Evolutionary conservation across 2,888 invertebrate species (phyloP), one percentile per base, ranked within the genome.

Genomic region (Cryptocheilus praepositus): DNA sequence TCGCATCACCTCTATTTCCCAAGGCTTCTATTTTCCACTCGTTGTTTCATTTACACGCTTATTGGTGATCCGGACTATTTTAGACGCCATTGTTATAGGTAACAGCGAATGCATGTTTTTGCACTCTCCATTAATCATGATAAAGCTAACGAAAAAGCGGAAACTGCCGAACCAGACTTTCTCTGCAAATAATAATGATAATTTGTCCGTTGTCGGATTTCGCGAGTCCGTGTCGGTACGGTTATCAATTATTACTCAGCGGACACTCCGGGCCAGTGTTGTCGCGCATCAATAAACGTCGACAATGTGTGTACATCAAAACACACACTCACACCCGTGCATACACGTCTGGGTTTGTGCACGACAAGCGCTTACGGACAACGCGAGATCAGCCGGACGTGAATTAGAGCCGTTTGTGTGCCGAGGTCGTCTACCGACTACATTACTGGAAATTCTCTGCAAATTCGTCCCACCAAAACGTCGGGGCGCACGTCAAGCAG

Each of bases 171-270:
- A 61, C 54, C 46, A 53, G 61, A 61, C 60, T 54, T 64, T 60
- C 44, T 59, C 58, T 61, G 59, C 61, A 56, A 57, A 67, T 61
- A 57, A 56, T 61, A 61, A 55, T 62, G 61, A 62, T 63, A 72
- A 64, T 69, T 61, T 49, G 59, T 45, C 55, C 56, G 51, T 21
- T 21, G 51, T 3, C 46, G 52, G 56, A 67, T 56, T 36, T 44
- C 49, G 28, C 28, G 43, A 43, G 21, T 8, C 57, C 36, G 36
- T 11, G 44, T 51, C 18, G 58, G 36, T 51, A 58, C 52, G 43
- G 55, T 70, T 76, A 70, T 76, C 71, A 79, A 76, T 78, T 79
- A 78, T 79, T 64, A 60, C 67, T 71, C 66, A 43, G 64, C 21
- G 70, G 76, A 71, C 70, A 52, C 62, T 67, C 62, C 56, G 51